Evolutionary conservation across 2,113 vertebrate species (phyloP).

Genomic region (Crypturellus undulatus): DNA sequence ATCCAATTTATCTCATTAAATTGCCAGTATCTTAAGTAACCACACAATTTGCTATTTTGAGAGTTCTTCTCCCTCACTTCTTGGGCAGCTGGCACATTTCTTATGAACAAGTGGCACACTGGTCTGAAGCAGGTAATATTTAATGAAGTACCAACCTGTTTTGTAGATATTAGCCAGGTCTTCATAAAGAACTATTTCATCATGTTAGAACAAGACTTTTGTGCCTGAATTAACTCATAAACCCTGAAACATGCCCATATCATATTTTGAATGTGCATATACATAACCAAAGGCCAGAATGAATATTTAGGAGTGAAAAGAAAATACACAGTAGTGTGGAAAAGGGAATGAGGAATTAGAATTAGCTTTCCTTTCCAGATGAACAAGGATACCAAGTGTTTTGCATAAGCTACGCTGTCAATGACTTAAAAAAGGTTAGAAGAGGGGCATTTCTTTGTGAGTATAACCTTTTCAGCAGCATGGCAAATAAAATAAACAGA

Average conservation of each 20-base stretch:
- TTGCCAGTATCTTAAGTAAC: neutral
- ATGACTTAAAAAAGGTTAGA: neutral
- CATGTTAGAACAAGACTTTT: neutral
- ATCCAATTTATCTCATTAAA: neutral
- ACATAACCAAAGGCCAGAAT: neutral
- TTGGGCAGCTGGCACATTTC: neutral
- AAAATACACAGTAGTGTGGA: neutral
- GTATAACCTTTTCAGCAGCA: neutral
- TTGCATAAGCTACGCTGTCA: conserved; percentile 14
- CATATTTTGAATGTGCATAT: neutral
- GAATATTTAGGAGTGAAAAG: neutral
- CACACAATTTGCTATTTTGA: neutral
- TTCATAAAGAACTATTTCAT: neutral
- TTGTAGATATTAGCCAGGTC: neutral
- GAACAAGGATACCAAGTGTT: neutral
- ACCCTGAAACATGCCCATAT: neutral
- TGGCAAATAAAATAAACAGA: conserved; percentile 53
- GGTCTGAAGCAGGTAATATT: neutral
- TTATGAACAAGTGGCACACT: neutral
- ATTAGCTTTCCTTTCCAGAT: conserved; percentile 28
- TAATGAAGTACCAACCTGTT: neutral
- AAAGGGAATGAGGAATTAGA: neutral
- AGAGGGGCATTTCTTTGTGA: neutral
- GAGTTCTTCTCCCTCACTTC: neutral
- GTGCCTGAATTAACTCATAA: neutral